Evolutionary conservation across 2,113 vertebrate species (phyloP).

Genomic region (Castor canadensis): DNA sequence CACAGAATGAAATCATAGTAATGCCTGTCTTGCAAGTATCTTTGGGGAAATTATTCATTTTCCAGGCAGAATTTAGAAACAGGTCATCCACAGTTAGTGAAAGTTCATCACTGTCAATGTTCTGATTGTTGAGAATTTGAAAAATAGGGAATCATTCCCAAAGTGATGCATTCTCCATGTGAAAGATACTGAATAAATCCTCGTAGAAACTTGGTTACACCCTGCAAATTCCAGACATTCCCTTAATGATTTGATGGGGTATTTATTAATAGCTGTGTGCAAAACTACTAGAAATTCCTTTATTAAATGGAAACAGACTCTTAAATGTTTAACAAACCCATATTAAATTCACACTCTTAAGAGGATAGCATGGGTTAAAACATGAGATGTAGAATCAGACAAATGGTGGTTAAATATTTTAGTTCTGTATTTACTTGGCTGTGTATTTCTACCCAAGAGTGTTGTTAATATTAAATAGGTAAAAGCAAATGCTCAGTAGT

Average conservation of each 20-base stretch:
- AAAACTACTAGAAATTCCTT: background rate
- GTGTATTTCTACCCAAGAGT: background rate
- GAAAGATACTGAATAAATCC: background rate
- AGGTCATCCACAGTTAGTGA: background rate
- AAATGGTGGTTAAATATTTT: background rate
- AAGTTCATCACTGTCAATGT: conserved; percentile 33
- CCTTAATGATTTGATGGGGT: background rate
- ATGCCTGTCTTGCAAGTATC: conserved; percentile 10
- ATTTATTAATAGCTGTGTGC: background rate
- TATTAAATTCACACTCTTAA: background rate
- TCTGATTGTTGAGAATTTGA: conserved; percentile 26
- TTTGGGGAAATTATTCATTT: conserved; percentile 45
- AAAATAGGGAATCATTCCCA: background rate
- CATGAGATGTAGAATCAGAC: background rate
- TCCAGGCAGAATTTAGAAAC: conserved; percentile 45
- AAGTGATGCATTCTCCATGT: background rate
- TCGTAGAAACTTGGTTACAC: background rate
- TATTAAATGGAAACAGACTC: background rate
- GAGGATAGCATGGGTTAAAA: background rate
- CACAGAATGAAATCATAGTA: background rate
- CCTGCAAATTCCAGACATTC: background rate
- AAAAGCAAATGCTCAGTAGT: background rate
- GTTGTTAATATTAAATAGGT: background rate
- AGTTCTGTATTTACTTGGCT: background rate
- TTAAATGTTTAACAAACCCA: background rate